phyloP scores from a whole-genome alignment of 2,797 vertebrate genomes.

The Pantherophis vulpinus region DNA sequence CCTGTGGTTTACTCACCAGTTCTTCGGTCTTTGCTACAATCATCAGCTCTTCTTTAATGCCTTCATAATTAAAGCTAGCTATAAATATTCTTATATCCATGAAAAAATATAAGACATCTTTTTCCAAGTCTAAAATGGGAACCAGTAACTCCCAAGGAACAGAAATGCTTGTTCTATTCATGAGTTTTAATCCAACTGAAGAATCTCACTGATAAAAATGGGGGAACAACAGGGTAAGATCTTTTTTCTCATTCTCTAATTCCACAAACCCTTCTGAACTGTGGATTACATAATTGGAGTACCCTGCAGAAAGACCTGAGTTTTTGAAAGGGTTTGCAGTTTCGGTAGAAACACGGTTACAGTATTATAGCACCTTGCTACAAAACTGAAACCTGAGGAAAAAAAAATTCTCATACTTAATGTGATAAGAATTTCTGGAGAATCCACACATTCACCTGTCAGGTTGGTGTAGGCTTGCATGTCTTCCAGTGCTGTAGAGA shows the following conservation, averaged over 20 bases:
- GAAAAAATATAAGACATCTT: background rate
- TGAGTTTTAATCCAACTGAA: background rate
- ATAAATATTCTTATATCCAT: background rate
- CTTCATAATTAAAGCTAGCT: background rate
- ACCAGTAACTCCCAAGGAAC: background rate
- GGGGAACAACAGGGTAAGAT: background rate
- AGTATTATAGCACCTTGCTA: background rate
- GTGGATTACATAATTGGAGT: background rate
- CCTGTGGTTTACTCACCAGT: background rate
- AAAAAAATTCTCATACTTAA: background rate
- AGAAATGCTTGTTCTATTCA: background rate
- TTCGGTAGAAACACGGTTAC: background rate
- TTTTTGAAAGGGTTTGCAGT: background rate
- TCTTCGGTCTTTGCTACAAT: background rate
- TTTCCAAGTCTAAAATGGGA: background rate
- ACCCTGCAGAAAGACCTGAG: background rate
- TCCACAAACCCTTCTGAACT: no score
- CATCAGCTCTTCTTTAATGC: background rate
- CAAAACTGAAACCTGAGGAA: background rate
- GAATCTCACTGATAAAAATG: background rate
- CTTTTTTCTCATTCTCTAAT: background rate
- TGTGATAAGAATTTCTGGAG: background rate
- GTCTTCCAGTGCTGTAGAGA: constrained; percentile 89
- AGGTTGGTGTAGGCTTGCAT: constrained; percentile 95
- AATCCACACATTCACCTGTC: constrained; percentile 78